Percentiles rank a stretch among this genome's conserved stretches.
Evolutionary conservation across 2,888 invertebrate species (phyloP).

Genomic region (Cosmorhoe ocellata): DNA sequence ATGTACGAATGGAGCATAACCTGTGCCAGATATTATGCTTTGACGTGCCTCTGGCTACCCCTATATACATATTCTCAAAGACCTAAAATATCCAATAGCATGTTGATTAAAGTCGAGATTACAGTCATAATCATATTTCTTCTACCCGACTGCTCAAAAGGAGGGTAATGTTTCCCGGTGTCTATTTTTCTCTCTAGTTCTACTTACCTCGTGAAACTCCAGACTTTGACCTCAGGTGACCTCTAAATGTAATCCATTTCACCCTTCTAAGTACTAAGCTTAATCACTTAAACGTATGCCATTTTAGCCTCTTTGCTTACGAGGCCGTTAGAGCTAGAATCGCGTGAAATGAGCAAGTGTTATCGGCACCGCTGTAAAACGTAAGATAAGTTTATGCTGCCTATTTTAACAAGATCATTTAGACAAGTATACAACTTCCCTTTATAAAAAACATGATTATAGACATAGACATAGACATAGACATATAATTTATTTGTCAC

Average conservation of each 20-base stretch:
- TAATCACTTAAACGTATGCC: slow-evolving; percentile 18
- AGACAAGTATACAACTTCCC: slow-evolving; percentile 22
- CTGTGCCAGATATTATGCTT: no score
- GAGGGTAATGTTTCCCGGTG: no score
- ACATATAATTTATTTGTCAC: no score
- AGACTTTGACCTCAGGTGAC: slow-evolving; percentile 34
- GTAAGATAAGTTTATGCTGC: slow-evolving; percentile 30
- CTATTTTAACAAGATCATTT: slow-evolving; percentile 31
- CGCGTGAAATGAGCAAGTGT: not conserved
- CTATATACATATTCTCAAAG: no score
- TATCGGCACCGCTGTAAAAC: slow-evolving; percentile 24
- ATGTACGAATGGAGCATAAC: no score
- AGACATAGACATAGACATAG: no score
- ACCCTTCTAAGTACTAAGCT: slow-evolving; percentile 12
- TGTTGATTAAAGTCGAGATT: no score
- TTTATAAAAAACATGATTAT: no score
- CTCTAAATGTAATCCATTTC: slow-evolving; percentile 39
- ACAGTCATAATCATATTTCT: no score
- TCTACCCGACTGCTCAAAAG: no score
- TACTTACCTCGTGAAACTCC: slow-evolving; percentile 3
- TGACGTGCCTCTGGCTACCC: no score
- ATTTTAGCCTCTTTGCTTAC: slow-evolving; percentile 4
- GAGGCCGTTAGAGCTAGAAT: slow-evolving; percentile 9
- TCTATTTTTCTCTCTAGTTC: not conserved
- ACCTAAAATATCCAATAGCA: no score